Base-by-base conservation (phyloP, 1,140 invertebrate species). In the Bombus polaris region DNA sequence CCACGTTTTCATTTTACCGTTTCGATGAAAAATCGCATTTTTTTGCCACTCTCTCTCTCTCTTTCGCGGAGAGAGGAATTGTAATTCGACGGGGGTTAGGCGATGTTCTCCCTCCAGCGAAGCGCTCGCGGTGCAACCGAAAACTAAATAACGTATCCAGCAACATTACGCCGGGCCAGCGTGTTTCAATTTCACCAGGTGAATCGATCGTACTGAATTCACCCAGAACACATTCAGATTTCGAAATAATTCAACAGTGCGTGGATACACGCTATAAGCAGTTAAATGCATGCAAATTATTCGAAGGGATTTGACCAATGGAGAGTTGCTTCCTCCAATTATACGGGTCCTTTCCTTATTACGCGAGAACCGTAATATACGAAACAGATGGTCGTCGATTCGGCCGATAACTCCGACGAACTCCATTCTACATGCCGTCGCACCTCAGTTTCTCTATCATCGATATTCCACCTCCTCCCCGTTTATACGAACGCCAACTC, bases 161-260 rank as follows among this genome's bases (percentile, higher is more conserved):
- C 42, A 73, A 73, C 78, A 73, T 85, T 85, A 80, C 59, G 1
- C 42, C 10, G 44, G 57, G 13, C 32, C 77, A 44, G 22, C 71
- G 77, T 85, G 77, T 85, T 79, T 85, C 83, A 80, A 85, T 85
- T 85, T 71, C 70, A 72, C 9, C 83, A 6, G 75, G 47, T n/a
- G 79, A 80, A 85, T 85, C 83, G 83, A 85, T 80, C 68, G 25
- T 18, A 57, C 53, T 3, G 77, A 85, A 81, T 85, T 71, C 28
- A 6, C 25, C 28, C 57, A 37, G 53, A 65, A 85, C 9, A 42
- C 32, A 72, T 85, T 42, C 68, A 73, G 68, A 85, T 80, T 85
- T 85, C 83, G 77, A 85, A 85, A 73, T 80, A 73, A 85, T 85
- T 73, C 68, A 73, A 66, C 53, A 25, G 15, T 47, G 76, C 18